These are phyloP conservation scores for Syngnathus scovelli DNA, from an alignment of 2,113 vertebrate genomes.

Conservation along the genomic window DNA sequence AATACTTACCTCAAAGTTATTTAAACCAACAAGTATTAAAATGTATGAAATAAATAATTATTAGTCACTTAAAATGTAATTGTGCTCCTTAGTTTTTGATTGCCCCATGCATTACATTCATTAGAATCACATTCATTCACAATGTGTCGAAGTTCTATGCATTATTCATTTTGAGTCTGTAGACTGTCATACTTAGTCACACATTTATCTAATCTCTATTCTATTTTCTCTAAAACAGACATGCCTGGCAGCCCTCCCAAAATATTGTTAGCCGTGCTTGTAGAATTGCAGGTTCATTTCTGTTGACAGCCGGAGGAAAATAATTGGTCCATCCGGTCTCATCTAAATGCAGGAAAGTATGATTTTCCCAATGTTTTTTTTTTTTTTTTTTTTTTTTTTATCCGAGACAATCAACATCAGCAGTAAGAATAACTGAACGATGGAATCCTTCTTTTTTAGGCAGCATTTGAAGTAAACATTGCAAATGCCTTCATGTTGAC, in stretches of 20 bases:
- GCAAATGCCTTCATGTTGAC: constrained; percentile 7
- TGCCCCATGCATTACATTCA: background rate
- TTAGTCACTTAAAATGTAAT: no score
- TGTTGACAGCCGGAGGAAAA: constrained; percentile 58
- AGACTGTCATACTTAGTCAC: background rate
- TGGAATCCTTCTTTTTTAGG: background rate
- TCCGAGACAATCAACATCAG: constrained; percentile 46
- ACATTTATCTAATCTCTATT: background rate
- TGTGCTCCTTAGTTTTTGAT: no score
- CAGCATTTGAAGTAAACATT: background rate
- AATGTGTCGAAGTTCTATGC: no score
- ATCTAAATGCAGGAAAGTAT: constrained; percentile 62
- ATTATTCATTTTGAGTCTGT: background rate
- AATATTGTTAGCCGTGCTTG: constrained; percentile 52
- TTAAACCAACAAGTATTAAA: no score
- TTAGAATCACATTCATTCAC: background rate
- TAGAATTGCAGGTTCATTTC: constrained; percentile 62
- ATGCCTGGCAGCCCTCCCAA: constrained; percentile 45
- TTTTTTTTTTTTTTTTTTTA: constrained; percentile 1
- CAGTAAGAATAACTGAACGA: constrained; percentile 41
- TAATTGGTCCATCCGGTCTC: constrained; percentile 64
- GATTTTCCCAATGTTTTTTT: constrained; percentile 42
- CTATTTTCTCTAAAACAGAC: background rate
- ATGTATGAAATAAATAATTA: no score
- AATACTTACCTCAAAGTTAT: no score